phyloP scores from a whole-genome alignment of 1,140 invertebrate genomes.

The Papilio polytes region DNA sequence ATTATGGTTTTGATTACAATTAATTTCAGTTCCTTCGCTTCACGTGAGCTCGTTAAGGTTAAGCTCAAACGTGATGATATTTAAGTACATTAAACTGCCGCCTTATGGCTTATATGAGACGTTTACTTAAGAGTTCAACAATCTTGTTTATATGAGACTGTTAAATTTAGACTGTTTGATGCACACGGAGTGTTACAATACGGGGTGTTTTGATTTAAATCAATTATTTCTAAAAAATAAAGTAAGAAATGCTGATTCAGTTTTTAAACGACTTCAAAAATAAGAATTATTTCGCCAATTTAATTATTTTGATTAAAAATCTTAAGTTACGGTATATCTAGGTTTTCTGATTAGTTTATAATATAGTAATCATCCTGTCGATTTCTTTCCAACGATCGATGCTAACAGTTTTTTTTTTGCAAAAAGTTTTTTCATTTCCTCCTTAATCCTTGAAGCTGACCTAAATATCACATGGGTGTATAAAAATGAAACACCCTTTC shows the following conservation, averaged over 20 bases:
- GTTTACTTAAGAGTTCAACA: slow-evolving; percentile 26
- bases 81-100: background rate
- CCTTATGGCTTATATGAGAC: background rate
- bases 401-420: background rate
- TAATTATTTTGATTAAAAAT: too few relatives aligned
- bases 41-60: slow-evolving; percentile 1
- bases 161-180: background rate
- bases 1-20: background rate
- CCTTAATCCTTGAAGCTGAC: slow-evolving; percentile 22
- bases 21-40: background rate
- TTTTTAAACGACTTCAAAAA: background rate
- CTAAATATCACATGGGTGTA: slow-evolving; percentile 29
- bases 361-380: background rate
- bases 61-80: background rate
- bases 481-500: slow-evolving; percentile 38
- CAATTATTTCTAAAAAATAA: too few relatives aligned
- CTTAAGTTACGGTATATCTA: background rate
- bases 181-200: background rate
- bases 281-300: background rate
- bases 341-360: background rate
- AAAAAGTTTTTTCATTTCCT: slow-evolving; percentile 22
- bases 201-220: background rate
- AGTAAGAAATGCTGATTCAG: too few relatives aligned
- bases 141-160: slow-evolving; percentile 3
- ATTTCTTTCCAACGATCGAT: background rate